phyloP scores from a whole-genome alignment of 1,140 invertebrate genomes.

The Sycophaga agraensis region DNA sequence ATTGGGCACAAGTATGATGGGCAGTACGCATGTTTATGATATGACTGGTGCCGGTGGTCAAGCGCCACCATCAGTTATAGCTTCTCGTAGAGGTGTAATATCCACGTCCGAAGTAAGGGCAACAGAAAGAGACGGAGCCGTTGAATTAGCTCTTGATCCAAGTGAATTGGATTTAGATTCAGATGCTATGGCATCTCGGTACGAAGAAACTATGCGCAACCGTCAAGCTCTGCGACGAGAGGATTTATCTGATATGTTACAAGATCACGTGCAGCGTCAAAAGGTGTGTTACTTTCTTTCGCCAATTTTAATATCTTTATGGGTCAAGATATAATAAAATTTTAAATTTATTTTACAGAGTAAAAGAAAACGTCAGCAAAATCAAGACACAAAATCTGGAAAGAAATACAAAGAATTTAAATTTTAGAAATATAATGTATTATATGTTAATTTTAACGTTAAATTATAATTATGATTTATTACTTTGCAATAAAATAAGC shows the following conservation, averaged over 20 bases:
- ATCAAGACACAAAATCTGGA: constrained; percentile 80
- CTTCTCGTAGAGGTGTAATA: constrained; percentile 49
- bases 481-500: too few relatives aligned
- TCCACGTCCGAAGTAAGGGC: constrained; percentile 46
- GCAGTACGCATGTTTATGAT: constrained; percentile 96
- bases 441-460: too few relatives aligned
- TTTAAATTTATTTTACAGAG: constrained; percentile 69
- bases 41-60: constrained; percentile 68
- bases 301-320: constrained; percentile 25
- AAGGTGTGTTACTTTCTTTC: constrained; percentile 62
- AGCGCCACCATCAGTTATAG: constrained; percentile 59
- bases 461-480: too few relatives aligned
- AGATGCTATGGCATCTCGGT: constrained; percentile 93
- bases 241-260: constrained; percentile 97
- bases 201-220: constrained; percentile 94
- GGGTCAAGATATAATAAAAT: too few relatives aligned
- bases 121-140: constrained; percentile 67
- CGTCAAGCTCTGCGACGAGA: constrained; percentile 88
- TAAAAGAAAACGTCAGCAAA: constrained; percentile 89
- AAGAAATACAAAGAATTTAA: constrained; percentile 99
- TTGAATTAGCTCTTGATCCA: constrained; percentile 95
- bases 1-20: constrained; percentile 96
- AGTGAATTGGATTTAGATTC: constrained; percentile 95
- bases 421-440: constrained; percentile 63
- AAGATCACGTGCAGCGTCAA: constrained; percentile 94